A percentile compares a stretch with the other conserved stretches of the same genome.
These are phyloP conservation scores for Lanius collurio DNA, from an alignment of 2,113 vertebrate species.

Conservation along the genomic window DNA sequence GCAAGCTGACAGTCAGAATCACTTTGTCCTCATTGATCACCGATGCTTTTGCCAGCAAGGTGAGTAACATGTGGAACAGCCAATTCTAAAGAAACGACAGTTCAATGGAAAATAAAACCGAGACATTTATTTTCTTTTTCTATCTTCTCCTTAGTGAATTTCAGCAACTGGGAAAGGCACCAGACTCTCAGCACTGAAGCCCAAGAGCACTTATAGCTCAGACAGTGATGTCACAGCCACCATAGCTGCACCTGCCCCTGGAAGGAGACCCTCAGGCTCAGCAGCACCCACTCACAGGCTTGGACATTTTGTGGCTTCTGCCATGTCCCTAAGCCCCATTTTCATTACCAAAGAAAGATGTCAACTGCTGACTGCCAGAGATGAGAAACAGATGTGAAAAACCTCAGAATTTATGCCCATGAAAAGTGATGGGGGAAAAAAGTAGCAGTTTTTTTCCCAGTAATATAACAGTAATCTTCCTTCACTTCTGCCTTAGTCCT, in stretches of 20 bases:
- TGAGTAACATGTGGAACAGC: slow-evolving; percentile 16
- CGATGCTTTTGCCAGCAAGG: slow-evolving; percentile 3
- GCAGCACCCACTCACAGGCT: not conserved
- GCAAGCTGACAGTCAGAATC: slow-evolving; percentile 42
- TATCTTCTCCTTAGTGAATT: not conserved
- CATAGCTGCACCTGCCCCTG: not conserved
- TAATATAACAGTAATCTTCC: not conserved
- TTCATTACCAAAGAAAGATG: not conserved
- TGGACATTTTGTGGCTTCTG: not conserved
- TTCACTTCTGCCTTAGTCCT: not conserved
- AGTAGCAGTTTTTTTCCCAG: not conserved
- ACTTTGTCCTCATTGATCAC: slow-evolving; percentile 44
- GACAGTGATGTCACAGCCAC: not conserved
- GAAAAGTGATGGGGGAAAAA: not conserved
- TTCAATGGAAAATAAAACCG: not conserved
- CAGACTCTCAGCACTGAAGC: not conserved
- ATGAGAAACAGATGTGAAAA: not conserved
- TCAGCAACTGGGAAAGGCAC: not conserved
- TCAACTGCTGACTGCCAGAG: not conserved
- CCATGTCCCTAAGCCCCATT: not conserved
- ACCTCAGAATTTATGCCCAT: not conserved
- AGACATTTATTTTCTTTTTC: slow-evolving; percentile 3
- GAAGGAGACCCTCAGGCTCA: not conserved
- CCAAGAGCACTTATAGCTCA: not conserved
- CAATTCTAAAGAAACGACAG: slow-evolving; percentile 7